Evolutionary conservation across 2,797 vertebrate species (phyloP).

Genomic region (Myripristis murdjan): DNA sequence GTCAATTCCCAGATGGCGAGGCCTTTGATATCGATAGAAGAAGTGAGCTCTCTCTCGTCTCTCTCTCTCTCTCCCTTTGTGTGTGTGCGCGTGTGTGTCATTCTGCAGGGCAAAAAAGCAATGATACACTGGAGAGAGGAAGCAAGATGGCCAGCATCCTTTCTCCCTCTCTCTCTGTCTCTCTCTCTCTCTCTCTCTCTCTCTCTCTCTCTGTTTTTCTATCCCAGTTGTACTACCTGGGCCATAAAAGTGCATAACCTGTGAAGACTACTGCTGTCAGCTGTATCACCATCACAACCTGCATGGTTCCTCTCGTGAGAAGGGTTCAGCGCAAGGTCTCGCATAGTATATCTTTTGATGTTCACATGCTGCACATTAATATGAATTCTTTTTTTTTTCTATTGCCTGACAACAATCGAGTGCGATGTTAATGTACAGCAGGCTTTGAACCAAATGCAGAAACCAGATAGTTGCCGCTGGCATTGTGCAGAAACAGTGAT

Average conservation of each 20-base stretch:
- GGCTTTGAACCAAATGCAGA: conserved; percentile 1
- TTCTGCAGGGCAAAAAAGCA: conserved; percentile 45
- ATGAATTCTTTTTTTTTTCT: background rate
- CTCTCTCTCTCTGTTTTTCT: background rate
- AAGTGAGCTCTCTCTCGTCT: conserved; percentile 49
- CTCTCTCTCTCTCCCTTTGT: no score
- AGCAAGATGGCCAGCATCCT: conserved; percentile 34
- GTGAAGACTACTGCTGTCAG: conserved; percentile 40
- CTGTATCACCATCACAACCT: conserved; percentile 41
- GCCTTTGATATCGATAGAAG: conserved; percentile 66
- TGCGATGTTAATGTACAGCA: conserved; percentile 14
- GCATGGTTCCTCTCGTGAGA: conserved; percentile 15
- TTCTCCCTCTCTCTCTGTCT: conserved; percentile 2
- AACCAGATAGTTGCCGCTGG: background rate
- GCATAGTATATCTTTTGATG: conserved; percentile 11
- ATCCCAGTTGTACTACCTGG: conserved; percentile 29
- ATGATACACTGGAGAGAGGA: conserved; percentile 36
- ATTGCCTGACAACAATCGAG: background rate
- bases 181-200: conserved; percentile 6
- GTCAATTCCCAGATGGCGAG: conserved; percentile 51
- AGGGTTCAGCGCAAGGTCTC: conserved; percentile 22
- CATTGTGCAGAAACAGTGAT: background rate
- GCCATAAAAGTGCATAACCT: conserved; percentile 35
- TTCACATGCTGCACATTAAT: background rate
- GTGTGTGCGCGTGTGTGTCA: conserved; percentile 36